Evolutionary conservation across 2,888 invertebrate species (phyloP).

Genomic region (Bibio marci): DNA sequence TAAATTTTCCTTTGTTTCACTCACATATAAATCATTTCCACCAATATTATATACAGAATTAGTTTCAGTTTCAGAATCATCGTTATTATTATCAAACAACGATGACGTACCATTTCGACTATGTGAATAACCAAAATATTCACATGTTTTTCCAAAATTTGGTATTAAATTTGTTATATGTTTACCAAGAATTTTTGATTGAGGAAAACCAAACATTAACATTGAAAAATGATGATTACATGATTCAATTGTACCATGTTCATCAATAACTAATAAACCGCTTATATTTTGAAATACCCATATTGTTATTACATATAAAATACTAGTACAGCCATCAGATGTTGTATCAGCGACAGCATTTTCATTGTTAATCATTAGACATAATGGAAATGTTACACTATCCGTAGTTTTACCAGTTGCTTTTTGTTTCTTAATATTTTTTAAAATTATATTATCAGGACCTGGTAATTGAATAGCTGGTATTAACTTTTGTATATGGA

Average conservation of each 20-base stretch:
- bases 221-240: conserved; percentile 50
- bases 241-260: conserved; percentile 41
- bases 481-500: conserved; percentile 33
- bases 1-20: too few relatives aligned
- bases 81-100: conserved; percentile 33
- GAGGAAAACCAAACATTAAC: conserved; percentile 44
- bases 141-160: conserved; percentile 40
- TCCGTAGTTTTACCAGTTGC: conserved; percentile 47
- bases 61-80: conserved; percentile 26
- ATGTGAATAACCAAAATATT: conserved; percentile 25
- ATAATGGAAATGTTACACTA: conserved; percentile 43
- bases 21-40: too few relatives aligned
- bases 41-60: conserved; percentile 12
- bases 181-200: conserved; percentile 38
- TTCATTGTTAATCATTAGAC: conserved; percentile 32
- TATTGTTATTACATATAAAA: conserved; percentile 14
- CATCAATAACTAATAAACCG: conserved; percentile 44
- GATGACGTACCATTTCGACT: conserved; percentile 37
- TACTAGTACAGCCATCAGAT: conserved; percentile 8
- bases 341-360: conserved; percentile 8
- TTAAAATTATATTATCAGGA: conserved; percentile 24
- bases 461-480: conserved; percentile 35
- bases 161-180: conserved; percentile 39
- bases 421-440: conserved; percentile 38
- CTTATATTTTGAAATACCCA: conserved; percentile 46